Evolutionary conservation across 2,888 invertebrate species (phyloP).

Genomic region (Tortrix viridana): DNA sequence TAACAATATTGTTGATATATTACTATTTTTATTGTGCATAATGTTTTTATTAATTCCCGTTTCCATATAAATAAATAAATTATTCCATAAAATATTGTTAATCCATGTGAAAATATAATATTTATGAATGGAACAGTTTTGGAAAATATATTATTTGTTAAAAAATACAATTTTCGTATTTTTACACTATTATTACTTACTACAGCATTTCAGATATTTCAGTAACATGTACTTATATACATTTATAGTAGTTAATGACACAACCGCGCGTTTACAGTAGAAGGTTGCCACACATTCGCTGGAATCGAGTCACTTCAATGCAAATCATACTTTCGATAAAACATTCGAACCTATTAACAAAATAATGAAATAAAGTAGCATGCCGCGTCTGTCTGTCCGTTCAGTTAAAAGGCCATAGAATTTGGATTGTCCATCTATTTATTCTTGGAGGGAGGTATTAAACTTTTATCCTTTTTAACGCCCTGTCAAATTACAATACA

Average conservation of each 20-base stretch:
- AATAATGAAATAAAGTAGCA: no score
- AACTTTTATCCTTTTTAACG: no score
- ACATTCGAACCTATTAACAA: no score
- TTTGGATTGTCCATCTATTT: no score
- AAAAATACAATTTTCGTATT: conserved; percentile 41
- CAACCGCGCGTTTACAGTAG: conserved; percentile 12
- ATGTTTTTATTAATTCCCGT: conserved; percentile 4
- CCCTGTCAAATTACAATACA: no score
- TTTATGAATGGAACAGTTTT: conserved; percentile 50
- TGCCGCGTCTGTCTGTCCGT: no score
- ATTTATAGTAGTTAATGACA: conserved; percentile 11
- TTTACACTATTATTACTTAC: background rate
- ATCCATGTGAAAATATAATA: conserved; percentile 30
- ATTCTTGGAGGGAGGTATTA: no score
- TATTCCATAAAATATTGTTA: conserved; percentile 23
- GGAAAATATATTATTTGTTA: conserved; percentile 46
- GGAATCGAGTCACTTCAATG: no score
- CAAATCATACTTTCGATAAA: no score
- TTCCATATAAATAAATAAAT: conserved; percentile 2
- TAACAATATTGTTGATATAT: conserved; percentile 38
- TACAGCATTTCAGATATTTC: conserved; percentile 16
- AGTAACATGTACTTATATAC: conserved; percentile 5
- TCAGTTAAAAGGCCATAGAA: no score
- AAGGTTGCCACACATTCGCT: no score
- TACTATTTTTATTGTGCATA: conserved; percentile 32